Evolutionary conservation across 2,113 vertebrate species (phyloP).

Genomic region (Nesogale talazaci): DNA sequence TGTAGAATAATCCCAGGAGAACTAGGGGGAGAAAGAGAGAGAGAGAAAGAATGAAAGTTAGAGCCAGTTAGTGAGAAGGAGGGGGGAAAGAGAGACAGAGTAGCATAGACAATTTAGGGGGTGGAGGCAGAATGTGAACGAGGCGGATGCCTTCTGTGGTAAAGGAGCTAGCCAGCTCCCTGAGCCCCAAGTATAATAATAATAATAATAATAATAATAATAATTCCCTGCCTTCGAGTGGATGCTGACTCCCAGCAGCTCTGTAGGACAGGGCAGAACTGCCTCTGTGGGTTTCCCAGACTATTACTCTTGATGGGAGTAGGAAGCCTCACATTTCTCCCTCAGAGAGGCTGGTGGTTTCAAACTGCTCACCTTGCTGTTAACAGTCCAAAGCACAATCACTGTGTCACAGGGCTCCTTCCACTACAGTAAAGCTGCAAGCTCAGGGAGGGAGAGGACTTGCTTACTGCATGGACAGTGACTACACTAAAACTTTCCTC

Average conservation of each 20-base stretch:
- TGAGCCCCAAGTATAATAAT: background rate
- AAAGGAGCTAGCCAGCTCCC: background rate
- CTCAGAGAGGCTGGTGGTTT: too few species aligned
- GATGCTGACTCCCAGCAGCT: too few species aligned
- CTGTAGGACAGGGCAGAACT: too few species aligned
- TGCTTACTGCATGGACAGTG: conserved; percentile 12
- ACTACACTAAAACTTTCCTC: conserved; percentile 41
- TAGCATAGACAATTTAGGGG: conserved; percentile 48
- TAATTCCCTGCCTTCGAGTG: too few species aligned
- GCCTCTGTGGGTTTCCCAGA: too few species aligned
- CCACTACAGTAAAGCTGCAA: conserved; percentile 31
- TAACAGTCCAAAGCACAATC: too few species aligned
- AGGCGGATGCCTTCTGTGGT: background rate
- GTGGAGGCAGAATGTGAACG: too few species aligned
- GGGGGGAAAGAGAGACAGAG: conserved; percentile 55
- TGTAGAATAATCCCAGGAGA: conserved; percentile 87
- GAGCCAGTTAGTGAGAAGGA: conserved; percentile 78
- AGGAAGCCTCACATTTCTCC: too few species aligned
- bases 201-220: too few species aligned
- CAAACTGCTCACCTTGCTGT: too few species aligned
- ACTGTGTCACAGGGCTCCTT: background rate
- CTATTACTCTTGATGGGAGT: too few species aligned
- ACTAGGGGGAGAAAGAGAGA: conserved; percentile 86
- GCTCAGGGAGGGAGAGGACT: background rate
- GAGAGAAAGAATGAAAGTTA: conserved; percentile 85